phyloP scores from a whole-genome alignment of 2,113 vertebrate species.

The Otis tarda region DNA sequence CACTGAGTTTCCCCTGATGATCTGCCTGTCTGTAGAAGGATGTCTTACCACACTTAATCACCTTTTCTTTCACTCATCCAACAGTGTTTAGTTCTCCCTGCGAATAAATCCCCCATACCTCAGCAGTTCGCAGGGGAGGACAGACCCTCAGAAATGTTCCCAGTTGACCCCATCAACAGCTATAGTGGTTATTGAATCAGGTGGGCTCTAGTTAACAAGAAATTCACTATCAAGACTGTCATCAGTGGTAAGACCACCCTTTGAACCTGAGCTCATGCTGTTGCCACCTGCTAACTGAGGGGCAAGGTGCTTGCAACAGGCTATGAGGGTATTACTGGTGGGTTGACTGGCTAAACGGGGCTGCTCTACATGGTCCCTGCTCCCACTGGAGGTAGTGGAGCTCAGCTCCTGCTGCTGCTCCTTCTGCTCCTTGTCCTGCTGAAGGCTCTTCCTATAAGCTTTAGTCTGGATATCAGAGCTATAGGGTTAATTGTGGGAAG shows the following conservation, averaged over 20 bases:
- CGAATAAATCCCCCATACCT: neutral
- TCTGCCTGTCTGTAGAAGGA: neutral
- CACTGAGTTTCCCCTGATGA: neutral
- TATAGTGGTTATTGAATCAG: neutral
- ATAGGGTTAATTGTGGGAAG: neutral
- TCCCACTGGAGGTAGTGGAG: neutral
- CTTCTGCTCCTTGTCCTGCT: neutral
- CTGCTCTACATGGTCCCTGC: rapidly evolving
- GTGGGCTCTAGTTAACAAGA: neutral
- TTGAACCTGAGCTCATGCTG: neutral
- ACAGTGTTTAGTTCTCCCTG: neutral
- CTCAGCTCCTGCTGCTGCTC: neutral
- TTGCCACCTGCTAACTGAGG: neutral
- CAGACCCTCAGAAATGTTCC: neutral
- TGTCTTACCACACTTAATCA: constrained; percentile 31
- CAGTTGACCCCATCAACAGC: neutral
- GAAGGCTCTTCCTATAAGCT: neutral
- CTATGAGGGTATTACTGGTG: neutral
- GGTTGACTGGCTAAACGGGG: rapidly evolving
- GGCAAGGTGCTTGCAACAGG: neutral
- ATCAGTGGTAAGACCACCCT: neutral
- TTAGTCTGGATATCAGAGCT: neutral
- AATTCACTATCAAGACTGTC: neutral
- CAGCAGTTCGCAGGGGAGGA: neutral
- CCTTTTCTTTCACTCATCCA: neutral